These are phyloP conservation scores for Petrophora chlorosata DNA, from an alignment of 2,888 invertebrate genomes.

Conservation along the genomic window DNA sequence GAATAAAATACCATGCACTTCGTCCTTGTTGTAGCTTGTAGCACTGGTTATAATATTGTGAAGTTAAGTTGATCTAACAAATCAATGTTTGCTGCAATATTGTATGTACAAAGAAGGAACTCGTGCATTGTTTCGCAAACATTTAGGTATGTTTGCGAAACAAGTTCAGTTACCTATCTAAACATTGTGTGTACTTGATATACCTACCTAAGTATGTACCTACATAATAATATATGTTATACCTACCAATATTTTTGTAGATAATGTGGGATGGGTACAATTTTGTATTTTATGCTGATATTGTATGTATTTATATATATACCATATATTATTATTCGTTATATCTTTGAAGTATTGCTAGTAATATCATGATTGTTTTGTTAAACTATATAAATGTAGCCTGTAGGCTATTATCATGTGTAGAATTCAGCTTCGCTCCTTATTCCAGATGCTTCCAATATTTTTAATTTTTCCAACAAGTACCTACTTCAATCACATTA, in stretches of 20 bases:
- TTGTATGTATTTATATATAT: constrained; percentile 6
- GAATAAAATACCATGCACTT: constrained; percentile 74
- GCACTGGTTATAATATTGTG: constrained; percentile 10
- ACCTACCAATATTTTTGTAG: constrained; percentile 2
- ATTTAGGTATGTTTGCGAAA: no score
- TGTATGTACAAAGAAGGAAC: neutral
- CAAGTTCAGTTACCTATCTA: neutral
- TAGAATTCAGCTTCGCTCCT: constrained; percentile 5
- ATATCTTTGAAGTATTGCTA: constrained; percentile 4
- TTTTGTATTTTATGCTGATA: constrained; percentile 11
- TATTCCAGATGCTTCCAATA: constrained; percentile 22
- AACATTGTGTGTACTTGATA: neutral
- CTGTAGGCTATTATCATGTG: constrained; percentile 4
- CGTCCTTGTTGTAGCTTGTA: constrained; percentile 11
- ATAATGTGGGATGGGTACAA: constrained; percentile 19
- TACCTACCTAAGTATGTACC: neutral
- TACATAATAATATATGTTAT: neutral
- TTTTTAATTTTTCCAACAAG: constrained; percentile 2
- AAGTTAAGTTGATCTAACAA: constrained; percentile 4
- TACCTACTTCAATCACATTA: neutral
- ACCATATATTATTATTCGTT: neutral
- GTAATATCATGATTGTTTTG: neutral
- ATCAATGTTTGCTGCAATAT: neutral
- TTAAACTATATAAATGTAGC: constrained; percentile 2
- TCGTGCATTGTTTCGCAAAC: constrained; percentile 4